phyloP scores from a whole-genome alignment of 2,113 vertebrate genomes.

The Sciurus niger region DNA sequence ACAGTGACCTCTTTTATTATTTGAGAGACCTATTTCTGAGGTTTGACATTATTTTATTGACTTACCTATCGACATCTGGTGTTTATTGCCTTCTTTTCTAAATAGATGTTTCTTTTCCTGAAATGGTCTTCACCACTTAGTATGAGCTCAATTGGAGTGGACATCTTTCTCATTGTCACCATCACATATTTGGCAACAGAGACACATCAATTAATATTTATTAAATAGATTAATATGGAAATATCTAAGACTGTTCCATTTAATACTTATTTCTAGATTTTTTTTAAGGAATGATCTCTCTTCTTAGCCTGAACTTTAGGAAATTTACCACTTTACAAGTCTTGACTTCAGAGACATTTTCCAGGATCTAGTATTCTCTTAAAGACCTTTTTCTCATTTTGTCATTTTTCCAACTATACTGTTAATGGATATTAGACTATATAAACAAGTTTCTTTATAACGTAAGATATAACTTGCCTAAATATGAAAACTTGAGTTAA shows the following conservation, averaged over 20 bases:
- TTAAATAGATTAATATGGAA: constrained; percentile 15
- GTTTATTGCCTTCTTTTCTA: constrained; percentile 14
- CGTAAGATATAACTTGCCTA: background rate
- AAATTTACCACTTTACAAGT: background rate
- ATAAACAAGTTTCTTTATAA: background rate
- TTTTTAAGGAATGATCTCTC: background rate
- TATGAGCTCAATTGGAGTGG: background rate
- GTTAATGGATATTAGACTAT: background rate
- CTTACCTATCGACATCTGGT: background rate
- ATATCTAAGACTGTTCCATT: background rate
- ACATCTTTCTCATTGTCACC: background rate
- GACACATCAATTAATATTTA: background rate
- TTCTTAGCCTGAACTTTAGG: background rate
- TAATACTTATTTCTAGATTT: background rate
- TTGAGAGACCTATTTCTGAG: background rate
- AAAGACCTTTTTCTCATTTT: background rate
- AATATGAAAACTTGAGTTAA: background rate
- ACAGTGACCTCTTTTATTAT: background rate
- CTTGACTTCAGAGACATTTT: background rate
- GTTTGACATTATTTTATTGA: constrained; percentile 14
- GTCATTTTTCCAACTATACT: background rate
- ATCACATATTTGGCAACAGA: background rate
- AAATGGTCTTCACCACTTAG: background rate
- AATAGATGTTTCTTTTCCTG: background rate
- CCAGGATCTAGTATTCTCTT: background rate